Conservation (phyloP, 92 coral and sea anemone genomes). For the Galaxea fascicularis region DNA sequence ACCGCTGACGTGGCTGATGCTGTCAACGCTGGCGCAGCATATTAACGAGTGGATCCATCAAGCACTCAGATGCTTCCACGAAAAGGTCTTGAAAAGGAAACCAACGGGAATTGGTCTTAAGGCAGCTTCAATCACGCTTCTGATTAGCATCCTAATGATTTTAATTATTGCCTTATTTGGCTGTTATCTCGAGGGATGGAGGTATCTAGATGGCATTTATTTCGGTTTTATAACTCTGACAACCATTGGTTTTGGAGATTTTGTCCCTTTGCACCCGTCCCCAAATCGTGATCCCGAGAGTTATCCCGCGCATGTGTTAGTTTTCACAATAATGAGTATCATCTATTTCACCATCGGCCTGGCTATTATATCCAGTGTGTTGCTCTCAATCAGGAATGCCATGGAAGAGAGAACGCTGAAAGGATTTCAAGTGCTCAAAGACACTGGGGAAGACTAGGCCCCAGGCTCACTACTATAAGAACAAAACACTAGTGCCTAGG, state of each 20-base stretch:
- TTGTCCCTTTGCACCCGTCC: slow-evolving; percentile 98
- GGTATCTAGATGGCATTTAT: slow-evolving; percentile 90
- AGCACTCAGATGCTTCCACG: slow-evolving; percentile 64
- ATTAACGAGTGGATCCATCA: slow-evolving; percentile 78
- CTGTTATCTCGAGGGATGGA: slow-evolving; percentile 90
- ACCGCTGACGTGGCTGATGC: slow-evolving; percentile 98
- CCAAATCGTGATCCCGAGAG: slow-evolving; percentile 85
- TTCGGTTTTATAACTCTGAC: slow-evolving; percentile 98
- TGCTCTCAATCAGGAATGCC: slow-evolving; percentile 92
- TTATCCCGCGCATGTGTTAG: slow-evolving; percentile 85
- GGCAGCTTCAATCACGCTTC: slow-evolving; percentile 74
- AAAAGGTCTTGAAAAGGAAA: slow-evolving; percentile 59
- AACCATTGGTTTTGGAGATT: slow-evolving; percentile 98
- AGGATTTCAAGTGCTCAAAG: slow-evolving; percentile 87
- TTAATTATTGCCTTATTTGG: slow-evolving; percentile 89
- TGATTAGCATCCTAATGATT: slow-evolving; percentile 80
- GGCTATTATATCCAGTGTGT: slow-evolving; percentile 94
- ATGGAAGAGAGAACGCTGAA: slow-evolving; percentile 93
- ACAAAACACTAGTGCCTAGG: not conserved
- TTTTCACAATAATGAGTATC: slow-evolving; percentile 91
- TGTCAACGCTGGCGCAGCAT: slow-evolving; percentile 92
- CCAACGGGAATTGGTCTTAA: slow-evolving; percentile 75
- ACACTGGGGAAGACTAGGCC: slow-evolving; percentile 70
- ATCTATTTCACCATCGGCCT: slow-evolving; percentile 94
- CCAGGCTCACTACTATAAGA: not conserved